Base-by-base conservation (phyloP, 2,888 invertebrate species). In the Acrobasis suavella region DNA sequence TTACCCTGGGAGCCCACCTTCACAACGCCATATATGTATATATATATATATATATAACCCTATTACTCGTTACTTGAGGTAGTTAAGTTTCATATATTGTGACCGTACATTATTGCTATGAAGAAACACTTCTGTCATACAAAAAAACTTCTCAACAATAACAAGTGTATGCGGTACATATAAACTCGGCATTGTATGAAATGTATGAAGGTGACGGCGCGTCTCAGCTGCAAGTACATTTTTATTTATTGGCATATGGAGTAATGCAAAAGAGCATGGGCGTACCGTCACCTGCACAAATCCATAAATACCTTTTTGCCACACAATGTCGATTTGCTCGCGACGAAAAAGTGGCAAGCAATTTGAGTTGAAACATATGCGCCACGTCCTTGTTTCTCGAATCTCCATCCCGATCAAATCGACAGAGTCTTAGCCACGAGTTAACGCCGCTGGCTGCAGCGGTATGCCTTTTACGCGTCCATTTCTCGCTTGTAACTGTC, bases 31-130 rank as follows among this genome's bases (percentile, higher is more conserved):
- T 69, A 76, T 80, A 81, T 32, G 32, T 7, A 32, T 42, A 42
- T 42, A 42, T 46, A 46, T 46, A 80, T 7, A 32, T 42, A 42
- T 42, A 42, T 46, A 46, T 46, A 80, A 81, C 73, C 72, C 79
- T 87, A 88, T 83, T 82, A 88, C 85, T 85, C 84, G 84, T 86
- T 86, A 87, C 75, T 82, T 91, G 91, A 92, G 91, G 91, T 92
- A 92, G 91, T 86, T 90, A 76, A 81, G 87, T 91, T 91, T 77
- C 88, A 81, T 76, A 79, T 78, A 83, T 83, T 84, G 82, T 85
- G 78, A 82, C 80, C 85, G 78, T 78, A 76, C 75, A 74, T 82
- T 85, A 89, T 85, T 89, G 85, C 86, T 89, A 89, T 85, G 78
- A 82, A 82, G 78, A 79, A 84, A 85, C 74, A 84, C 82, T 83